Evolutionary conservation across 2,113 vertebrate genomes (phyloP).

Genomic region (Chamaetylas fuelleborni): DNA sequence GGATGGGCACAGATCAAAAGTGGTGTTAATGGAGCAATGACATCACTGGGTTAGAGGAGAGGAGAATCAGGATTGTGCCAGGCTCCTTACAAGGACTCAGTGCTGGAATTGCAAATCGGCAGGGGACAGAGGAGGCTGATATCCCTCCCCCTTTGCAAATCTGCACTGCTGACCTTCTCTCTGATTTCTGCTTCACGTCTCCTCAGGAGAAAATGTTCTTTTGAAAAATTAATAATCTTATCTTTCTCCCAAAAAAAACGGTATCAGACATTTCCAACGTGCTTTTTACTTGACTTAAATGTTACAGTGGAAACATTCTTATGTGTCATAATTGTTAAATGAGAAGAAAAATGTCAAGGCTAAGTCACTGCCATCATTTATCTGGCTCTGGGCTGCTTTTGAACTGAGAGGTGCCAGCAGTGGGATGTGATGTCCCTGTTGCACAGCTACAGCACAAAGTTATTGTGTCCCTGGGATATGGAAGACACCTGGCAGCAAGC

Average conservation of each 20-base stretch:
- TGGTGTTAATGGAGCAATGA: background rate
- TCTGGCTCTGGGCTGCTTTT: background rate
- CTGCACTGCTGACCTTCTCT: background rate
- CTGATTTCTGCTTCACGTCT: background rate
- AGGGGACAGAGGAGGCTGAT: background rate
- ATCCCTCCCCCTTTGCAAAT: background rate
- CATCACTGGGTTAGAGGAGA: background rate
- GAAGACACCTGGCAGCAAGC: background rate
- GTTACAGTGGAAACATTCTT: background rate
- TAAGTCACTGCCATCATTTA: constrained; percentile 19
- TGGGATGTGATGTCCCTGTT: background rate
- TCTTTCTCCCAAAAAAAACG: rapidly evolving
- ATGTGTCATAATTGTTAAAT: constrained; percentile 10
- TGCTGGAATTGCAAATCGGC: background rate
- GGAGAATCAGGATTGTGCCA: background rate
- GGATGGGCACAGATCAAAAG: background rate
- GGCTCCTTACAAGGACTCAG: background rate
- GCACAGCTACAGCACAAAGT: background rate
- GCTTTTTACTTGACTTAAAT: constrained; percentile 35
- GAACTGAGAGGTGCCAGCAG: background rate
- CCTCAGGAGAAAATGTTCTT: background rate
- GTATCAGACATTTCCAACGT: background rate
- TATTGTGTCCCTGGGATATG: background rate
- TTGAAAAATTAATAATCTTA: background rate
- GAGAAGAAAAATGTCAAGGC: constrained; percentile 42